Base-by-base conservation (phyloP, 1,140 invertebrate species). In the Anastrepha ludens region DNA sequence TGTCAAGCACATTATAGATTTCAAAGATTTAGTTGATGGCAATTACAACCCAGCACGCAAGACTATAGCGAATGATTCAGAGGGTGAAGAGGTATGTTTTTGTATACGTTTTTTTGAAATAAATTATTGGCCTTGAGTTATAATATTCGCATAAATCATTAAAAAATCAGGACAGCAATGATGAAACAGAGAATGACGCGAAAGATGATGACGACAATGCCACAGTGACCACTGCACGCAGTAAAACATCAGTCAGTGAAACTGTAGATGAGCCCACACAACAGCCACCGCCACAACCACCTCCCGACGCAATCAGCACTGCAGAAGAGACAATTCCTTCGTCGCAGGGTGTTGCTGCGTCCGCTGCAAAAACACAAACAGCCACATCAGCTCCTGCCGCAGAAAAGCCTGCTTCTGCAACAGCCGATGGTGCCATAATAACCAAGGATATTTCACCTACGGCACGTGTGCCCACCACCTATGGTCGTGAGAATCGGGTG, bases 1-100 rank as follows among this genome's bases (percentile, higher is more conserved):
- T 60, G 87, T 89, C 7, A 91, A 90, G 44, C 89, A 87, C 17
- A 89, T 93, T 50, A 74, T 86, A 11, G 89, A 91, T 65, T 93
- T 93, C 7, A 92, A 92, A 88, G 88, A 89, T 4, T 15, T 93
- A 88, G 85, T 93, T 0, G 89, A 93, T 74, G 92, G 92, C 17
- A 90, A 88, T 29, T 92, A 91, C 11, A 89, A 90, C 85, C 91
- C 91, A n/a, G 88, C 90, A 0, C 41, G 81, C 2, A 88, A 87
- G 7, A 60, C 50, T 86, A 62, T 7, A 2, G 86, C 87, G 39
- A 78, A 55, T 11, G 87, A 89, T 59, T 64, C 74, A 9, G 86
- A 55, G 29, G 88, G 85, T n/a, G 89, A 88, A 20, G 89, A 87
- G 65, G 86, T 81, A 39, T 39, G n/a, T 44, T 29, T 55, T 55